Evolutionary conservation across 2,888 invertebrate species (phyloP).

Genomic region (Cheilosia vernalis): DNA sequence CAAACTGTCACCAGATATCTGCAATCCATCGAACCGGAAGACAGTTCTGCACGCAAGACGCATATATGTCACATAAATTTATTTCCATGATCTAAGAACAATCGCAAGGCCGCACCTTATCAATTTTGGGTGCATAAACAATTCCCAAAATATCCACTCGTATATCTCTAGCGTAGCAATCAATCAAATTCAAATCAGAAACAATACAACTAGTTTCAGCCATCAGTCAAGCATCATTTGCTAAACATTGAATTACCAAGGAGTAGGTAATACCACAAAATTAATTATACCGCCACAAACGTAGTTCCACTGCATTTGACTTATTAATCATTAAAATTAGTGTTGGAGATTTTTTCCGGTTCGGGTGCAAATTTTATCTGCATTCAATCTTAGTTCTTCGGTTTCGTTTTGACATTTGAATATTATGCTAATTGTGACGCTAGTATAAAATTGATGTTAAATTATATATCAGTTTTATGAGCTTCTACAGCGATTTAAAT

Average conservation of each 20-base stretch:
- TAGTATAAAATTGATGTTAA: constrained; percentile 5
- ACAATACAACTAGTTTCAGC: not conserved
- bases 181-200: not conserved
- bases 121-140: not conserved
- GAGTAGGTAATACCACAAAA: not conserved
- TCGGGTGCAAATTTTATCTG: constrained; percentile 17
- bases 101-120: not conserved
- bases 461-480: constrained; percentile 21
- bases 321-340: not conserved
- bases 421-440: constrained; percentile 39
- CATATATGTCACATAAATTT: not conserved
- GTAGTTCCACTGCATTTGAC: not conserved
- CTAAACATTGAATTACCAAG: not conserved
- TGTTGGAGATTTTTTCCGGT: not conserved
- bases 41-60: no score
- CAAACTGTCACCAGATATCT: no score
- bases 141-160: not conserved
- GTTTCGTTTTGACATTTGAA: constrained; percentile 27
- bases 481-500: constrained; percentile 5
- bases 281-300: not conserved
- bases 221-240: not conserved
- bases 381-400: constrained; percentile 36
- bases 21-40: no score
- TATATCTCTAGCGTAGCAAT: not conserved
- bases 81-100: not conserved